Evolutionary conservation across 1,140 invertebrate species (phyloP), one percentile per base, ranked within the genome.

Genomic region (Drosophila saltans): DNA sequence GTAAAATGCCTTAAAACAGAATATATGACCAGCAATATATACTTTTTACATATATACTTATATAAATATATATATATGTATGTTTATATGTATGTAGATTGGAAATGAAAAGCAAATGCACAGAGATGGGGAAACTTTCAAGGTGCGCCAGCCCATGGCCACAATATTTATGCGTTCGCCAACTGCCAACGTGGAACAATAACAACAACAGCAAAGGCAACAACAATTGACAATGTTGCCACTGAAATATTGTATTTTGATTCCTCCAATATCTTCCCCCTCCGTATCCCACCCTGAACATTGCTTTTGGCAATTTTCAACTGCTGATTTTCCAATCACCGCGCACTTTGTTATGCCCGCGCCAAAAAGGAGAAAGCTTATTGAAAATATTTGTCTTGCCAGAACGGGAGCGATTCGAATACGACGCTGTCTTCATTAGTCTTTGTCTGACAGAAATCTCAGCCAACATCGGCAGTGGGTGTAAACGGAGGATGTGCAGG

Each of bases 281-380:
- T 61, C 16, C 33, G 24, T 2, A 16, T 16, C 16, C 45, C 59
- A 36, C 33, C 33, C 33, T 36, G 1, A 36, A 36, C 52, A 30
- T 9, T 8, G 67, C 67, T 72, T 72, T 65, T 72, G 67, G 80
- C 84, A 88, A 88, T 86, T 88, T 88, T 76, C 80, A 77, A 89
- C 84, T 88, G 77, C 83, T 89, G 83, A 89, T 88, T 88, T 88
- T 88, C 84, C 83, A 88, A 88, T 88, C 83, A 88, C 80, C 89
- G 83, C 84, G 72, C 83, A 86, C 80, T 86, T 81, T 76, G 84
- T 89, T 83, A 88, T 81, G 66, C 43, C 70, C 21, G 59, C 60
- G 68, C 68, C 45, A 52, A 52, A 59, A 59, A 48, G 24, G 61
- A 63, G 61, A 43, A 48, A 80, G 76, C 84, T 88, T 88, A 88